phyloP scores from a whole-genome alignment of 2,888 invertebrate genomes.

The Julus scanicus region DNA sequence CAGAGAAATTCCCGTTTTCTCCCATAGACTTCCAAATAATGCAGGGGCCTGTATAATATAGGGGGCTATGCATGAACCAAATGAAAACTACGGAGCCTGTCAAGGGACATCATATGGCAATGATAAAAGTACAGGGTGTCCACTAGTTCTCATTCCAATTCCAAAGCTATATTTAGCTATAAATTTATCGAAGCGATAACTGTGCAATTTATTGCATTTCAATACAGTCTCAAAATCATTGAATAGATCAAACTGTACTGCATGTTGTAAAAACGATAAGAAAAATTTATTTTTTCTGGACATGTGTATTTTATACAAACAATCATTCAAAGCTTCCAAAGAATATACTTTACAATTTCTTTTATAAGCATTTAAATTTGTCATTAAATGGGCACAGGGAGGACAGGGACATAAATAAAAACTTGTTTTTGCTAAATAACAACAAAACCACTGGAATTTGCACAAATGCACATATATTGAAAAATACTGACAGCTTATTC shows the following conservation, averaged over 20 bases:
- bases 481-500: not conserved
- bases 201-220: too few relatives aligned
- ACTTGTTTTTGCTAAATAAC: not conserved
- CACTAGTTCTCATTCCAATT: too few relatives aligned
- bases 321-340: not conserved
- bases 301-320: slow-evolving; percentile 44
- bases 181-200: too few relatives aligned
- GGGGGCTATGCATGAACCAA: too few relatives aligned
- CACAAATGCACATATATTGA: not conserved
- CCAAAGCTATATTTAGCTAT: too few relatives aligned
- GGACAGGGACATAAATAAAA: not conserved
- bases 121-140: too few relatives aligned
- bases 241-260: not conserved
- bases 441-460: not conserved
- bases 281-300: slow-evolving; percentile 46
- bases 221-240: not conserved
- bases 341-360: slow-evolving; percentile 45
- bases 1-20: too few relatives aligned
- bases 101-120: too few relatives aligned
- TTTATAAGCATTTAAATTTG: slow-evolving; percentile 10
- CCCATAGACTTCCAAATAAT: too few relatives aligned
- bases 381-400: not conserved
- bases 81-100: too few relatives aligned
- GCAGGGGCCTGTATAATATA: too few relatives aligned
- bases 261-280: slow-evolving; percentile 47